Base-by-base conservation (phyloP, 2,888 invertebrate species). In the Drosophila lacicola region DNA sequence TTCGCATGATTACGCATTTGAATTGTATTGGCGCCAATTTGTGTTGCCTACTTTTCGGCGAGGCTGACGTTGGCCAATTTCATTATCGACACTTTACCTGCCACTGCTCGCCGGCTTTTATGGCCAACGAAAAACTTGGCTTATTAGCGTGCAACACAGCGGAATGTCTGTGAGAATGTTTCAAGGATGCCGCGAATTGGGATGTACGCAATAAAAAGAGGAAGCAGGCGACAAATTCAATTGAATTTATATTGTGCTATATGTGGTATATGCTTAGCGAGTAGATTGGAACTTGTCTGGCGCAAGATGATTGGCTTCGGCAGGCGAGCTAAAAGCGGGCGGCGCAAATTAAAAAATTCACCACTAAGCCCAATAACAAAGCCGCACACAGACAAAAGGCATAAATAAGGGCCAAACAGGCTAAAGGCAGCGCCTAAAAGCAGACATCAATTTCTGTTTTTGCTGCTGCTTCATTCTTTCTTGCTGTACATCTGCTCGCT, bases 1-100 rank as follows among this genome's bases (percentile, higher is more conserved):
- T 80, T 68, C 81, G 82, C 77, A 81, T 90, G 88, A 88, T 88
- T 89, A 82, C 77, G 76, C 79, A 83, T 89, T 84, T 80, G 76
- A 80, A 82, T 88, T 87, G 84, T 78, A 71, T 76, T 76, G 78
- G 57, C 68, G 62, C 42, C 72, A 67, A 78, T 67, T 77, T 67
- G 60, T 55, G 45, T 44, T 46, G 50, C 36, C 51, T 42, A 44
- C 33, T 44, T 49, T 70, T 55, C 19, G 46, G 19, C 56, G 33
- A 39, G 36, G 36, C 29, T 25, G 50, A 42, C 10, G 19, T 33
- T 44, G 70, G 65, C 63, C 77, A 71, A 78, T 78, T 78, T 78
- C 79, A 74, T 78, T 74, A 74, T 56, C 63, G 53, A 41, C 62
- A 57, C 25, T 56, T 65, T 49, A 75, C 76, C 74, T 75, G 75